phyloP scores from a whole-genome alignment of 1,140 invertebrate genomes.

The Atopsyche davidsoni region DNA sequence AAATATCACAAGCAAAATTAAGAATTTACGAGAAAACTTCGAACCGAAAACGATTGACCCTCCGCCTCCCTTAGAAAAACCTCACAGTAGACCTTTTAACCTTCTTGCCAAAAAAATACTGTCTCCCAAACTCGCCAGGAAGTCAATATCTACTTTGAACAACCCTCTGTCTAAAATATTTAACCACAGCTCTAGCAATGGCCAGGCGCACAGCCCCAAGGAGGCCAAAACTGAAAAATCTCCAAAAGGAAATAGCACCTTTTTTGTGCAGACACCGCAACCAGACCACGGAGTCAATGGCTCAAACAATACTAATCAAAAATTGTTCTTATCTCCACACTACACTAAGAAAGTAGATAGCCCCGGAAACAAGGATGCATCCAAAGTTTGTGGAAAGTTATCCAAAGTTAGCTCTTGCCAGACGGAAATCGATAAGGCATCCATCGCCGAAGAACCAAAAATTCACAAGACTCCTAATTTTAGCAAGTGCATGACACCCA shows the following conservation, averaged over 20 bases:
- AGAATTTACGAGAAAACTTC: conserved; percentile 23
- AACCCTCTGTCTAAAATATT: conserved; percentile 28
- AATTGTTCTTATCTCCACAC: conserved; percentile 10
- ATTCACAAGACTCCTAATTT: conserved; percentile 36
- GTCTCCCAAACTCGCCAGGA: conserved; percentile 41
- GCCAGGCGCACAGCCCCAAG: conserved; percentile 7
- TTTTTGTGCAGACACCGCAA: conserved; percentile 24
- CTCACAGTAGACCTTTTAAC: conserved; percentile 33
- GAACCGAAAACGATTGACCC: conserved; percentile 15
- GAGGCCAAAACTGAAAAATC: conserved; percentile 17
- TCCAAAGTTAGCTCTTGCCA: conserved; percentile 19
- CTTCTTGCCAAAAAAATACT: conserved; percentile 42
- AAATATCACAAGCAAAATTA: conserved; percentile 22
- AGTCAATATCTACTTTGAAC: conserved; percentile 32
- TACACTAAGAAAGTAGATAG: conserved; percentile 8
- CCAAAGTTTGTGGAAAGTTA: conserved; percentile 6
- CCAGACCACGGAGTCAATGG: not conserved
- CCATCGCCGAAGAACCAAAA: conserved; percentile 7
- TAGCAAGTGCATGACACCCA: conserved; percentile 45
- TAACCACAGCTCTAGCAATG: conserved; percentile 2
- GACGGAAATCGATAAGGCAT: conserved; percentile 8
- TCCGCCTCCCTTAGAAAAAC: conserved; percentile 2
- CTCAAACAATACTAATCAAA: not conserved
- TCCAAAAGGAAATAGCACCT: conserved; percentile 27
- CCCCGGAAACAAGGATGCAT: not conserved